Conservation (phyloP, 2,888 invertebrate species). For the Dugesia japonica region DNA sequence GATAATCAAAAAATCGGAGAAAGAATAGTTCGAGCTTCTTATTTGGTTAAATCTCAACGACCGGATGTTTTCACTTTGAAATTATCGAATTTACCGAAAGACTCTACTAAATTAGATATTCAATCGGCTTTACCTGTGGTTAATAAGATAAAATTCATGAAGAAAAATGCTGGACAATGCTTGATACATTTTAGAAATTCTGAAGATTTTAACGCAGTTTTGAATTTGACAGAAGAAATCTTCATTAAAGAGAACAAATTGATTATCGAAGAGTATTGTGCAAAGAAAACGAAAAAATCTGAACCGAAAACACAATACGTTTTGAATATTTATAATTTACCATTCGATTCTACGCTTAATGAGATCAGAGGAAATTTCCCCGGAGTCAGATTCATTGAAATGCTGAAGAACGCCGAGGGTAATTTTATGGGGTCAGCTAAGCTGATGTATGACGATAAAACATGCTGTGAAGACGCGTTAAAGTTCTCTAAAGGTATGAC, state of each 20-base stretch:
- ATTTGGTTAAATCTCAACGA: not conserved
- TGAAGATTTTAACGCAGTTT: not conserved
- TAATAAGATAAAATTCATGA: not conserved
- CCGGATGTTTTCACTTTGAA: not conserved
- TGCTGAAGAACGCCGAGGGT: not conserved
- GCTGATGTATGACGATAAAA: not conserved
- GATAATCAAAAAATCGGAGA: not conserved
- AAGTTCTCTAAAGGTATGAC: not conserved
- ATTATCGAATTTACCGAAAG: not conserved
- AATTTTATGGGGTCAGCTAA: not conserved
- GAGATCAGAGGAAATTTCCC: not conserved
- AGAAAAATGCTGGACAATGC: not conserved
- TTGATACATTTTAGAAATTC: not conserved
- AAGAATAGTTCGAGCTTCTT: not conserved
- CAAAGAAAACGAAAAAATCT: not conserved
- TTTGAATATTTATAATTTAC: not conserved
- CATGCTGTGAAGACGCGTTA: not conserved
- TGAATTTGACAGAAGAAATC: not conserved
- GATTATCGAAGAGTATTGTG: not conserved
- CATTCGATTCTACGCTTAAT: not conserved
- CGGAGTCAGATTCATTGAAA: not conserved
- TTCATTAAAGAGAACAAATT: not conserved
- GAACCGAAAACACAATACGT: not conserved
- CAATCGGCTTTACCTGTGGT: not conserved
- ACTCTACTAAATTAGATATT: not conserved